Percentiles rank a stretch among this genome's conserved stretches.
Conservation (phyloP, 1,140 invertebrate genomes). For the Aphaenogaster rudis region DNA sequence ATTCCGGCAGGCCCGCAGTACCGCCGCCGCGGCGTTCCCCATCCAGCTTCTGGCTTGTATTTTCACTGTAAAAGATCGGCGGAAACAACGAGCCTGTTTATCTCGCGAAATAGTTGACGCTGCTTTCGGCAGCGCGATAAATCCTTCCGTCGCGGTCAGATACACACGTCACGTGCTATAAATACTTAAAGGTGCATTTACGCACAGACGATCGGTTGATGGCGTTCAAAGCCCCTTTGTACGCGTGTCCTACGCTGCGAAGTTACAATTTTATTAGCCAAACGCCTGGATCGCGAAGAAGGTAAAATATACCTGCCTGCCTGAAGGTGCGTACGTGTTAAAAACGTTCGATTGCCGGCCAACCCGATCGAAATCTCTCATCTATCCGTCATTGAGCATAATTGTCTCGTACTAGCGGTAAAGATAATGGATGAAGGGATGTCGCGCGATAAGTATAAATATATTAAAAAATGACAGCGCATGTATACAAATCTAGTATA, state of each 20-base stretch:
- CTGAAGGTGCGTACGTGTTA: neutral
- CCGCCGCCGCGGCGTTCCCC: neutral
- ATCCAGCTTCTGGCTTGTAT: constrained; percentile 47
- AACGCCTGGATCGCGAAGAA: constrained; percentile 59
- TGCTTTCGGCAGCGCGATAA: constrained; percentile 75
- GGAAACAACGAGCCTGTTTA: constrained; percentile 73
- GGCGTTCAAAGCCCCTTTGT: constrained; percentile 68
- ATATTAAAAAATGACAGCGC: neutral
- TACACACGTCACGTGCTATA: constrained; percentile 73
- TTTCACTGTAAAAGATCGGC: constrained; percentile 60
- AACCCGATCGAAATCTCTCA: constrained; percentile 28
- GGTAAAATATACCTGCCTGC: constrained; percentile 34
- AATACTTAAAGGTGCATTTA: constrained; percentile 69
- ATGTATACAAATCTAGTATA: neutral
- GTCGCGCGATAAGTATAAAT: neutral
- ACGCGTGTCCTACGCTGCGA: constrained; percentile 13
- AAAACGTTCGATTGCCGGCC: neutral
- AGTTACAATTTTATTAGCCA: constrained; percentile 71
- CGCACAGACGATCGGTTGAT: constrained; percentile 69
- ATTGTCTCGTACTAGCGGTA: neutral
- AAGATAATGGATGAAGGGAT: constrained; percentile 22
- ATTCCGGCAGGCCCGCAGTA: constrained; percentile 14
- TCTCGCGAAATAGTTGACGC: constrained; percentile 70
- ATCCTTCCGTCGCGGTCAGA: constrained; percentile 72
- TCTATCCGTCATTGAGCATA: neutral